Evolutionary conservation across 2,888 invertebrate genomes (phyloP), one percentile per base, ranked within the genome.

Genomic region (Drosophila prolongata): DNA sequence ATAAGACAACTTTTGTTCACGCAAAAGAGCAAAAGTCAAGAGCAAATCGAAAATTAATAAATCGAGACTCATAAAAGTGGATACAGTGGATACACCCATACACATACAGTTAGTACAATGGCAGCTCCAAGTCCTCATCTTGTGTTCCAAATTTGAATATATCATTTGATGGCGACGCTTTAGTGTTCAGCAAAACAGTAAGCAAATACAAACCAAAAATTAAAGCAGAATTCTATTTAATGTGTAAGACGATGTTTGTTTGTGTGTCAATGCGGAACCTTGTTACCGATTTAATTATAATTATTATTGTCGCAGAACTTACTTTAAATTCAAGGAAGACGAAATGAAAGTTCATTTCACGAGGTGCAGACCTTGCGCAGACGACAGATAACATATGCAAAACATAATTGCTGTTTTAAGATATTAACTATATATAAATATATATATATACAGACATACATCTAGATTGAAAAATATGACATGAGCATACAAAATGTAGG

Each of bases 401-500:
- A 58, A 52, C 50, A 60, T 52, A 71, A 71, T 65, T 72, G 72
- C 71, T 71, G 72, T 71, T 73, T 77, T 80, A 80, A 75, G 75
- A 58, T 77, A 75, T 72, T 47, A 64, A 73, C 58, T 58, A 66
- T 55, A 56, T 68, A 79, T 72, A 79, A 55, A 62, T 49, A 47
- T 30, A 64, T 38, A 76, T 73, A 81, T 73, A 81, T 71, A 80
- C 66, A 76, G 65, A 77, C 68, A 80, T 69, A 81, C 77, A 86
- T 78, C 77, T 78, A 82, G 75, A 86, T 64, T 64, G 70, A 47
- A 82, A 80, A 82, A 79, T 84, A 80, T 85, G 85, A 87, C 85
- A 85, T 80, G 85, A 80, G 86, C 85, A 86, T 87, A 81, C 82
- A 88, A 84, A 87, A 85, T 82, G 90, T 90, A 90, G 90, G 89